Evolutionary conservation across 2,113 vertebrate genomes (phyloP), one percentile per base, ranked within the genome.

Genomic region (Triplophysa tibetana): DNA sequence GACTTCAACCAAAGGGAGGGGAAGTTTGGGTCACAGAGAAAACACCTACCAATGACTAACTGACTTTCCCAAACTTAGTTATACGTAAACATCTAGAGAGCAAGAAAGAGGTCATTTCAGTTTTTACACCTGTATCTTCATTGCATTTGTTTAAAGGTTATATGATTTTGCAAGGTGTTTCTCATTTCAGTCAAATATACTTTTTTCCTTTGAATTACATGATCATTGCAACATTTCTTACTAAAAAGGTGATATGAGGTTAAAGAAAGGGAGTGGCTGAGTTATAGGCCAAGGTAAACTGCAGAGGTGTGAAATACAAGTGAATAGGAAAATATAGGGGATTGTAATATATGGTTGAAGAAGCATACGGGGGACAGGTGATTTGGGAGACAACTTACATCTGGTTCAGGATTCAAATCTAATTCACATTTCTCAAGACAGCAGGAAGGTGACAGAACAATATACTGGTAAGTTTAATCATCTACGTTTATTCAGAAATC

Each of bases 41-140:
- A 8, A 17, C 26, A 43, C 19, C 54, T 70, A 63, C 24, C 24
- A 65, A 5, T 73, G 29, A 70, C 60, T 64, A 45, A 65, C 75
- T 65, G 52, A 70, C 24, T 26, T 19, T 33, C 45, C 50, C 24
- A 23, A 13, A 48, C 2, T 2, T n/a, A 43, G 19, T 9, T n/a
- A n/a, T n/a, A n/a, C n/a, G n/a, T n/a, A 13, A 21, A 16, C 4
- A 38, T 13, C 38, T 41, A 56, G 33, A 24, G 17, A 45, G 77
- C 50, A 52, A 52, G 14, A 50, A 33, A 62, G 54, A 21, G 26
- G 60, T n/a, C 2, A 56, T 14, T 68, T 1, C 0, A 3, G 54
- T 17, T 73, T 38, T 23, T n/a, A 10, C 3, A 12, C 38, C 52
- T 73, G 41, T 48, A 23, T 43, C 13, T 17, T 52, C 41, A 2